Evolutionary conservation across 2,797 vertebrate species (phyloP).

Genomic region (Echiichthys vipera): DNA sequence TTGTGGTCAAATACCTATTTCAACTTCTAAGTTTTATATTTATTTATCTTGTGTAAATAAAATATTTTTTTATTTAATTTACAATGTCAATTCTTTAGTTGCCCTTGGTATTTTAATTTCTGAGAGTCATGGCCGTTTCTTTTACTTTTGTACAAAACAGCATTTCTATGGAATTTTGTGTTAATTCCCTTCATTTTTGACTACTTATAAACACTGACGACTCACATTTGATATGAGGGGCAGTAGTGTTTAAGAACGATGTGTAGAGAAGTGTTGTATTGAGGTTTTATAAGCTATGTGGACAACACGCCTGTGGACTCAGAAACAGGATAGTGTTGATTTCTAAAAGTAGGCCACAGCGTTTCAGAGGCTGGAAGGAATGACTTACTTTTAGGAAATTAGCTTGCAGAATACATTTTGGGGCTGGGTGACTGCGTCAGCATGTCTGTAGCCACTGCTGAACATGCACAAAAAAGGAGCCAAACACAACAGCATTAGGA

Average conservation of each 20-base stretch:
- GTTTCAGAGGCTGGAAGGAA: constrained; percentile 41
- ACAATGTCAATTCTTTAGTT: neutral
- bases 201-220: neutral
- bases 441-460: constrained; percentile 42
- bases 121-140: neutral
- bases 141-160: neutral
- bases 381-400: constrained; percentile 54
- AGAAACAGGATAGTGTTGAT: constrained; percentile 22
- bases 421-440: constrained; percentile 45
- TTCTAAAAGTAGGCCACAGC: constrained; percentile 37
- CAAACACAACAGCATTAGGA: constrained; percentile 29
- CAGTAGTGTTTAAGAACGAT: neutral
- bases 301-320: neutral
- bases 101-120: neutral
- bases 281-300: neutral
- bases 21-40: neutral
- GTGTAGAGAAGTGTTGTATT: neutral
- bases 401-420: constrained; percentile 48
- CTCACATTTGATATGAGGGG: neutral
- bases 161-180: neutral
- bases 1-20: no score
- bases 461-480: constrained; percentile 26
- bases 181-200: neutral
- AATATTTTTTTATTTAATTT: no score
- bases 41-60: neutral